Conservation (phyloP, 2,888 invertebrate species). For the Odontocolon sp. region DNA sequence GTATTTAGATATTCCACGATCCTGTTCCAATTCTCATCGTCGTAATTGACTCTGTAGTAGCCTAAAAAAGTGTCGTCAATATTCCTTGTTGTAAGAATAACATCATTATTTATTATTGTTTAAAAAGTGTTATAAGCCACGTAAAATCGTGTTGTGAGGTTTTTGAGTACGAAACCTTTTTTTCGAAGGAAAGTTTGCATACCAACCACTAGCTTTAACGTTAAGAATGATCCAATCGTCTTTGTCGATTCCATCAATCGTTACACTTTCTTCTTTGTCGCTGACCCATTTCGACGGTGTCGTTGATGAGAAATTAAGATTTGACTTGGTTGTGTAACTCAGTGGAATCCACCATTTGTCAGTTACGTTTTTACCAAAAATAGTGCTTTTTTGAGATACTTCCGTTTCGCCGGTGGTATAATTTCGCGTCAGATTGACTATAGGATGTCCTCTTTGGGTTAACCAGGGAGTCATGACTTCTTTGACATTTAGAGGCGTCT, state of each 20-base stretch:
- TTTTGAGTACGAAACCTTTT: too few relatives aligned
- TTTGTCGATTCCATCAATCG: conserved; percentile 74
- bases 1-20: conserved; percentile 81
- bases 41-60: conserved; percentile 83
- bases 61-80: conserved; percentile 55
- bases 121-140: too few relatives aligned
- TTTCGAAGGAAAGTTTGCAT: not conserved
- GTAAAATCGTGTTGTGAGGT: too few relatives aligned
- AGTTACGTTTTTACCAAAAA: not conserved
- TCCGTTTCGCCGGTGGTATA: conserved; percentile 62
- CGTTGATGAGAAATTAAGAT: conserved; percentile 81
- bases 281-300: conserved; percentile 82
- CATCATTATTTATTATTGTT: too few relatives aligned
- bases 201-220: conserved; percentile 84
- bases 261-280: conserved; percentile 66
- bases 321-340: conserved; percentile 66
- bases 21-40: conserved; percentile 85
- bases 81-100: too few relatives aligned
- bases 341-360: conserved; percentile 75
- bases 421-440: conserved; percentile 75
- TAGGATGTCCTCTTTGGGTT: conserved; percentile 80
- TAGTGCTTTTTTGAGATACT: conserved; percentile 60
- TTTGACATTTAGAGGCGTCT: conserved; percentile 74
- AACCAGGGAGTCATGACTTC: conserved; percentile 78
- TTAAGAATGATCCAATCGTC: conserved; percentile 86